Base-by-base conservation (phyloP, 1,140 invertebrate genomes). In the Drosophila orena region DNA sequence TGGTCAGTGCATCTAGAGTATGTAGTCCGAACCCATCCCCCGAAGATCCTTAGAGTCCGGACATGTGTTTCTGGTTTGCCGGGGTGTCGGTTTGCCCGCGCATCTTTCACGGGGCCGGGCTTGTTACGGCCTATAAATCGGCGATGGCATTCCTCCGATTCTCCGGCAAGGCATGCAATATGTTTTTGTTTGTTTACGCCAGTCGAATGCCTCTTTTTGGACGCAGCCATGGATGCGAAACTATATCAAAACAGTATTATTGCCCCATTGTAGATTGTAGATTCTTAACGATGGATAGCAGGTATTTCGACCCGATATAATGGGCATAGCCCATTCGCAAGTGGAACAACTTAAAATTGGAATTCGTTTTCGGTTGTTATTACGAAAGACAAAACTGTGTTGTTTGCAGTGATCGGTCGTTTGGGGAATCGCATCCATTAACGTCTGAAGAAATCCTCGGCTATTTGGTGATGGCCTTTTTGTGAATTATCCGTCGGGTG, bases 71-170 rank as follows among this genome's bases (percentile, higher is more conserved):
- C 65, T 71, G 65, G 50, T 71, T 70, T 71, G 68, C 20, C 43
- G 35, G 43, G 65, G 65, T 40, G 53, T 70, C 68, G 65, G 50
- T 57, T 71, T 57, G 15, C 59, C 47, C 30, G 65, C 38, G 40
- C 52, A 77, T 60, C 64, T 77, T 77, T 61, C 56, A 69, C 55
- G 65, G 54, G 60, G 47, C 65, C 46, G 69, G 57, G 62, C 65
- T 47, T 80, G 86, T 76, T 88, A 83, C 81, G 88, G 86, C 54
- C 72, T 79, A 90, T 88, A 90, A 90, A 90, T 80, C 81, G 79
- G 68, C 49, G 58, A 64, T 75, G 40, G 47, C 62, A 84, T 88
- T 83, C 58, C 62, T 43, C 17, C 47, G 47, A 49, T 60, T 78
- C 42, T 40, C 56, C 66, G 60, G 71, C 71, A 77, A 77, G 52